These are phyloP conservation scores for Scelioninae gen. 1 DNA, from an alignment of 2,888 invertebrate species.

Conservation along the genomic window DNA sequence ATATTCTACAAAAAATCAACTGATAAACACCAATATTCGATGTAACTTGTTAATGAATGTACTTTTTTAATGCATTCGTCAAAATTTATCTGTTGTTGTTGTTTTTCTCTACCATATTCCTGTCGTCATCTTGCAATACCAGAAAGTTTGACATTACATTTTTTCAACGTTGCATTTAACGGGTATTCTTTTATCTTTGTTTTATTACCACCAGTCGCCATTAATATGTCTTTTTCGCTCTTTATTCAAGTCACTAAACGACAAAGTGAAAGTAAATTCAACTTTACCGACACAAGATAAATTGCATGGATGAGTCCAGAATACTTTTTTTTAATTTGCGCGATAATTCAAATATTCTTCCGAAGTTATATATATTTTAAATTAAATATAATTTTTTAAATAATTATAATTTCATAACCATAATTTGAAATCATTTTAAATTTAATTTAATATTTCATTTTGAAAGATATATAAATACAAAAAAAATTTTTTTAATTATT, in stretches of 20 bases:
- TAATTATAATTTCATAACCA: too few species aligned
- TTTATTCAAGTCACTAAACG: constrained; percentile 2
- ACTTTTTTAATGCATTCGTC: neutral
- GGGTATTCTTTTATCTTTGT: constrained; percentile 14
- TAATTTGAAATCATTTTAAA: too few species aligned
- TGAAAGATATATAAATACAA: too few species aligned
- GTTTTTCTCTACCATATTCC: neutral
- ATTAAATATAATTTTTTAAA: too few species aligned
- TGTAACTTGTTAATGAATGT: neutral
- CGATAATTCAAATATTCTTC: too few species aligned
- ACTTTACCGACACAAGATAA: constrained; percentile 13
- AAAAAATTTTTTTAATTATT: too few species aligned
- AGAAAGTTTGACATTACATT: constrained; percentile 1
- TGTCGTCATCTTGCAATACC: constrained; percentile 1
- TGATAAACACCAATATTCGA: too few species aligned
- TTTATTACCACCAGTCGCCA: neutral
- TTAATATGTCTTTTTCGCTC: constrained; percentile 21
- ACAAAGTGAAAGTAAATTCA: constrained; percentile 25
- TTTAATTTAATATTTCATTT: too few species aligned
- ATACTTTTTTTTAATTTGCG: too few species aligned
- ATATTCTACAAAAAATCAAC: too few species aligned
- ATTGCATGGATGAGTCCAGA: too few species aligned
- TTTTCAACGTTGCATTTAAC: constrained; percentile 13
- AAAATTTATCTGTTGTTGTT: constrained; percentile 33
- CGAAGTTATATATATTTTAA: too few species aligned